Conservation (phyloP, 2,113 vertebrate species). For the Lagopus muta region DNA sequence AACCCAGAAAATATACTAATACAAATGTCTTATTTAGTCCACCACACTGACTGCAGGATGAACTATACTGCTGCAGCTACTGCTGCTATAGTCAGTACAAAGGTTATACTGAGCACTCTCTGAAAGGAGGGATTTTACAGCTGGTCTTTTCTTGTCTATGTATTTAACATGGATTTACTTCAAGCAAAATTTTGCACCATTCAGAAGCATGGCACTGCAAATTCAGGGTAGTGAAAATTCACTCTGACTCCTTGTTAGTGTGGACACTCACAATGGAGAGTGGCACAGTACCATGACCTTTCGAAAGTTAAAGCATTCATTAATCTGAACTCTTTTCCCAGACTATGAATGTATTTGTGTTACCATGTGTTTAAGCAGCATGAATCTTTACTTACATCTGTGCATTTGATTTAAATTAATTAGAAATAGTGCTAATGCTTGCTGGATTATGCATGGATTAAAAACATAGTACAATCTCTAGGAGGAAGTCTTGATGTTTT, state of each 20-base stretch:
- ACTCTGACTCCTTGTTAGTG: background rate
- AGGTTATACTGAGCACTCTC: background rate
- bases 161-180: background rate
- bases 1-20: background rate
- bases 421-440: constrained; percentile 54
- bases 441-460: constrained; percentile 59
- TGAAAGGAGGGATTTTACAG: background rate
- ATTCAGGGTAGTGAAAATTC: background rate
- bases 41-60: background rate
- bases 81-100: background rate
- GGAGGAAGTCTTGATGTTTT: constrained; percentile 22
- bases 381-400: constrained; percentile 44
- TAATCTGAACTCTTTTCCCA: background rate
- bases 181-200: background rate
- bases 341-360: background rate
- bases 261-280: background rate
- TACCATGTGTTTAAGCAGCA: constrained; percentile 42
- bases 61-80: background rate
- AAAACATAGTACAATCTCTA: background rate
- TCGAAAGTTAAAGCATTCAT: background rate
- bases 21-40: background rate
- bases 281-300: background rate
- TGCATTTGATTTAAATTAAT: constrained; percentile 66
- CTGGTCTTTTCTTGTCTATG: background rate
- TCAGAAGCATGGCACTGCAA: background rate